Evolutionary conservation across 2,797 vertebrate species (phyloP).

Genomic region (Alcedo quadribrachys): DNA sequence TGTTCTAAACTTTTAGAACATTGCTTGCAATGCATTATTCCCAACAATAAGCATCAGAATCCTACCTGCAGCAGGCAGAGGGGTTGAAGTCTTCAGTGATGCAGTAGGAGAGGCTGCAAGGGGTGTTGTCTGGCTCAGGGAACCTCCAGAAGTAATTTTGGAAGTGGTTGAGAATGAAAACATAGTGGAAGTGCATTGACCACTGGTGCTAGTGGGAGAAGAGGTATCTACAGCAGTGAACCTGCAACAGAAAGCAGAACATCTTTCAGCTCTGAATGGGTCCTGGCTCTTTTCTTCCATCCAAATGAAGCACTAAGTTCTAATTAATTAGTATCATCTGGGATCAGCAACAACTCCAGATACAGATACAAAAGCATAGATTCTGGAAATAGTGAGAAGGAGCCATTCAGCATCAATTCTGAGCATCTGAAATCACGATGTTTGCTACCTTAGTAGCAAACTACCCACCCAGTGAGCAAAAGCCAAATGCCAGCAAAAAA

Average conservation of each 20-base stretch:
- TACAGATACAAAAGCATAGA: neutral
- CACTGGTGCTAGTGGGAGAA: conserved; percentile 22
- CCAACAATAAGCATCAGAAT: neutral
- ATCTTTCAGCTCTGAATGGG: neutral
- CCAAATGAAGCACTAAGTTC: neutral
- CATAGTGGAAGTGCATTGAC: neutral
- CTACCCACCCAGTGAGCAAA: neutral
- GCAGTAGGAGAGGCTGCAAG: neutral
- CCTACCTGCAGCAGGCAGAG: conserved; percentile 48
- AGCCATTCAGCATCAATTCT: neutral
- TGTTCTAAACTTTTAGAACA: neutral
- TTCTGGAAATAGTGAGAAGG: neutral
- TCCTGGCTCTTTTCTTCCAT: neutral
- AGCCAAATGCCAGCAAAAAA: neutral
- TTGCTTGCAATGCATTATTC: neutral
- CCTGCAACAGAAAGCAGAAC: conserved; percentile 70
- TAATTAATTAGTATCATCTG: neutral
- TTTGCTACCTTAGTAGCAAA: neutral
- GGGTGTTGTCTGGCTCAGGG: conserved; percentile 52
- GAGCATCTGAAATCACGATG: neutral
- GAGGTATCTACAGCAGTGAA: conserved; percentile 80
- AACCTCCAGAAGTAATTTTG: conserved; percentile 73
- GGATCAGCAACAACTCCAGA: neutral
- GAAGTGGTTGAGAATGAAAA: conserved; percentile 81
- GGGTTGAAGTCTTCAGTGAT: conserved; percentile 40